A percentile compares a stretch with the other conserved stretches of the same genome.
phyloP scores from a whole-genome alignment of 2,888 invertebrate species.

The Anarsia innoxiella region DNA sequence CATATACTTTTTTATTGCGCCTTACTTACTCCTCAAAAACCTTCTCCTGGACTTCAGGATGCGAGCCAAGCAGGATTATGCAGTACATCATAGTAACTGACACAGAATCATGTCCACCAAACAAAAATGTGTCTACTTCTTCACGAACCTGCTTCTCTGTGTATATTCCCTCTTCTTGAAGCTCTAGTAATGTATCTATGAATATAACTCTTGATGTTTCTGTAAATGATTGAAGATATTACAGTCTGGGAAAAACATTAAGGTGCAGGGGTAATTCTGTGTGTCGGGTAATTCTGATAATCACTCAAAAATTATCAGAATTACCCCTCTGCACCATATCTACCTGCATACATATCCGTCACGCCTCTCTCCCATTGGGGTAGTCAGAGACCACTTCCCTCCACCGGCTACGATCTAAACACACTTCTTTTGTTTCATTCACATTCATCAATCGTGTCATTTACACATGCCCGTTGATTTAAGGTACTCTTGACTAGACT shows the following conservation, averaged over 20 bases:
- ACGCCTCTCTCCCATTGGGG: too few relatives aligned
- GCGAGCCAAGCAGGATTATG: conserved; percentile 33
- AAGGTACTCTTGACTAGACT: too few relatives aligned
- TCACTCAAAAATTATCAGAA: too few relatives aligned
- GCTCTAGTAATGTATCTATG: conserved; percentile 18
- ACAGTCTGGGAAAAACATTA: not conserved
- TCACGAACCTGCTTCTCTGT: conserved; percentile 27
- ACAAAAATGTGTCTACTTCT: conserved; percentile 23
- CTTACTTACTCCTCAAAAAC: conserved; percentile 32
- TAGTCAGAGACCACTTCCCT: too few relatives aligned
- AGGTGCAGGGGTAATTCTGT: too few relatives aligned
- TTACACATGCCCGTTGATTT: too few relatives aligned
- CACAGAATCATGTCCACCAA: conserved; percentile 49
- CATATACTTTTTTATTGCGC: not conserved
- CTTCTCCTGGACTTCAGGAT: conserved; percentile 38
- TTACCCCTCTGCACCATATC: too few relatives aligned
- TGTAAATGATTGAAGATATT: not conserved
- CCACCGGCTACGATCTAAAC: too few relatives aligned
- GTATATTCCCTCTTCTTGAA: conserved; percentile 15
- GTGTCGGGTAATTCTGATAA: too few relatives aligned
- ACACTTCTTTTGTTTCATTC: too few relatives aligned
- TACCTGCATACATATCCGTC: too few relatives aligned
- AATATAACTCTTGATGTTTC: not conserved
- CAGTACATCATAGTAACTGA: conserved; percentile 28
- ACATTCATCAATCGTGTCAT: too few relatives aligned